Evolutionary conservation across 2,797 vertebrate genomes (phyloP).

Genomic region (Esox masquinongy): DNA sequence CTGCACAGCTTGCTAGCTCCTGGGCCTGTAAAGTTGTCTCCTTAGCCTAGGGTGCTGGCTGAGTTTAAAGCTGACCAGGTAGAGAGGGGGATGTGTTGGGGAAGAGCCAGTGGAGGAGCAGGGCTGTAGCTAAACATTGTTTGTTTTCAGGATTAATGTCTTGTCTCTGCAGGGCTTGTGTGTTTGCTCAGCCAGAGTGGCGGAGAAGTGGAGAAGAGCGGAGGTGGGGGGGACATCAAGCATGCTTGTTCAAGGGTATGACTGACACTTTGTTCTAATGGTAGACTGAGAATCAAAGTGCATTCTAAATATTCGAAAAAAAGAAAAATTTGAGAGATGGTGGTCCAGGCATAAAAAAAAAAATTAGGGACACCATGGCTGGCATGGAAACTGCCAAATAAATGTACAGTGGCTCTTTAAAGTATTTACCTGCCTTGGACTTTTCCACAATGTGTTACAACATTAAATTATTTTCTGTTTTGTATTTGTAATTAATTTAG

Average conservation of each 20-base stretch:
- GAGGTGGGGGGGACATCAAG: not conserved
- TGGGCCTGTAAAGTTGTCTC: slow-evolving; percentile 26
- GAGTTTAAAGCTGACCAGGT: slow-evolving; percentile 5
- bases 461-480: no score
- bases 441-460: no score
- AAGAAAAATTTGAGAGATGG: not conserved
- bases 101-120: not conserved
- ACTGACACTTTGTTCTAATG: not conserved
- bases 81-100: not conserved
- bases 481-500: no score
- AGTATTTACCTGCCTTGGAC: no score
- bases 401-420: no score
- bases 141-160: slow-evolving; percentile 47
- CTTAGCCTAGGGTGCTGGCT: slow-evolving; percentile 9
- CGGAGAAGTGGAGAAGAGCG: not conserved
- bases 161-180: slow-evolving; percentile 29
- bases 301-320: not conserved
- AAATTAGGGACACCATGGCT: not conserved
- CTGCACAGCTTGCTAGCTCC: slow-evolving; percentile 1
- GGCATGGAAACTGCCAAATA: no score
- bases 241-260: not conserved
- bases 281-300: not conserved
- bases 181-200: slow-evolving; percentile 33
- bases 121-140: slow-evolving; percentile 31
- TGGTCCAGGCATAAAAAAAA: not conserved